Evolutionary conservation across 2,797 vertebrate genomes (phyloP).

Genomic region (Anisognathus igniventris): DNA sequence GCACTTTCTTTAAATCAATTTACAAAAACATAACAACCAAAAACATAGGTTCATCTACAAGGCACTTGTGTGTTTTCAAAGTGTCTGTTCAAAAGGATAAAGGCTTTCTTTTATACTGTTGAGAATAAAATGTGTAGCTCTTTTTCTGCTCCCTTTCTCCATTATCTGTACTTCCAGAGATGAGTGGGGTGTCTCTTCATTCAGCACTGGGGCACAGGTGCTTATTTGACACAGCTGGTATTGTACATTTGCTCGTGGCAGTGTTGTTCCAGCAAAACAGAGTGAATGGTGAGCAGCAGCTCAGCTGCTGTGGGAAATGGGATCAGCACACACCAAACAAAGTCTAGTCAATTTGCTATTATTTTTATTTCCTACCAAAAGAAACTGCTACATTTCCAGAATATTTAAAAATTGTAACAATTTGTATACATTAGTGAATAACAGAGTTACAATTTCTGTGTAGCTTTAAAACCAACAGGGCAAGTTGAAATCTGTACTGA

Average conservation of each 20-base stretch:
- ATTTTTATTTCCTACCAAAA: constrained; percentile 50
- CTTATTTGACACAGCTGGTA: not conserved
- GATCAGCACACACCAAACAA: not conserved
- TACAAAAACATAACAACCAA: not conserved
- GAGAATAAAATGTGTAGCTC: accelerated
- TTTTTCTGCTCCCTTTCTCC: not conserved
- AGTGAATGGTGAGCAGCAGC: not conserved
- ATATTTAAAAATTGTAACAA: constrained; percentile 23
- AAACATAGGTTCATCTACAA: accelerated
- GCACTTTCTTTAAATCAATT: accelerated
- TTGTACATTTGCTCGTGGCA: not conserved
- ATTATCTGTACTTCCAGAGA: accelerated
- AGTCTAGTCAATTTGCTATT: not conserved
- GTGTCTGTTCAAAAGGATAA: not conserved
- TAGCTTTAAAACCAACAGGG: not conserved
- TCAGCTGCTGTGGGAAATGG: not conserved
- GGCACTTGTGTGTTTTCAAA: not conserved
- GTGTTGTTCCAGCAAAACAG: accelerated
- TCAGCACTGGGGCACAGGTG: not conserved
- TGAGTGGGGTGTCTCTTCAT: not conserved
- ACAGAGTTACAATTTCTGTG: not conserved
- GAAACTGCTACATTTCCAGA: constrained; percentile 45
- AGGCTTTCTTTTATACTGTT: not conserved
- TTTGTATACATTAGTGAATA: not conserved
- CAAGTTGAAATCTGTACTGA: not conserved